Evolutionary conservation across 2,113 vertebrate species (phyloP).

Genomic region (Amblyornis subalaris): DNA sequence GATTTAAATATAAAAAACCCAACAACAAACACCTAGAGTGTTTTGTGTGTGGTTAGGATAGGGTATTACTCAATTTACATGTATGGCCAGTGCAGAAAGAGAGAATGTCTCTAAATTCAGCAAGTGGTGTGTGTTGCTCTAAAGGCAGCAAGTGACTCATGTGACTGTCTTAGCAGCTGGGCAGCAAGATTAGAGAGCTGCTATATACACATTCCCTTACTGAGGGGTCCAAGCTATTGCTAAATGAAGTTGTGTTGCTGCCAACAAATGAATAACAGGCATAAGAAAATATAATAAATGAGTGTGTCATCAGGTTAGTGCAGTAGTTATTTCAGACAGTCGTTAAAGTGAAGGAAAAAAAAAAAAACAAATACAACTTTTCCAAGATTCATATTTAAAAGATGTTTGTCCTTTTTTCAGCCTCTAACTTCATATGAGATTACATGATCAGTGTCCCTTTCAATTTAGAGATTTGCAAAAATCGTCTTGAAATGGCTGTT

Average conservation of each 20-base stretch:
- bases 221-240: constrained; percentile 43
- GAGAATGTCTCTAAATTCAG: constrained; percentile 55
- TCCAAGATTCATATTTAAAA: neutral
- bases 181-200: constrained; percentile 61
- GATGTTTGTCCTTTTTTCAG: neutral
- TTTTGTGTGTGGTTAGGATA: neutral
- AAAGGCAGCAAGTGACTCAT: constrained; percentile 66
- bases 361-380: neutral
- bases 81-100: neutral
- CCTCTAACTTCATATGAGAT: neutral
- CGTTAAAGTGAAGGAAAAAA: neutral
- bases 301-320: constrained; percentile 54
- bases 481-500: constrained; percentile 14
- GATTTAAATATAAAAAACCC: neutral
- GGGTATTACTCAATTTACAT: neutral
- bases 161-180: constrained; percentile 62
- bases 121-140: constrained; percentile 56
- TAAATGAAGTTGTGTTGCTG: constrained; percentile 46
- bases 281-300: constrained; percentile 49
- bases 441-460: neutral
- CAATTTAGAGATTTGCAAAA: neutral
- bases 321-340: neutral
- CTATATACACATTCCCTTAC: constrained; percentile 52
- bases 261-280: constrained; percentile 42
- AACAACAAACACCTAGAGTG: neutral